Evolutionary conservation across 2,888 invertebrate genomes (phyloP), one percentile per base, ranked within the genome.

Genomic region (Limnephilus marmoratus): DNA sequence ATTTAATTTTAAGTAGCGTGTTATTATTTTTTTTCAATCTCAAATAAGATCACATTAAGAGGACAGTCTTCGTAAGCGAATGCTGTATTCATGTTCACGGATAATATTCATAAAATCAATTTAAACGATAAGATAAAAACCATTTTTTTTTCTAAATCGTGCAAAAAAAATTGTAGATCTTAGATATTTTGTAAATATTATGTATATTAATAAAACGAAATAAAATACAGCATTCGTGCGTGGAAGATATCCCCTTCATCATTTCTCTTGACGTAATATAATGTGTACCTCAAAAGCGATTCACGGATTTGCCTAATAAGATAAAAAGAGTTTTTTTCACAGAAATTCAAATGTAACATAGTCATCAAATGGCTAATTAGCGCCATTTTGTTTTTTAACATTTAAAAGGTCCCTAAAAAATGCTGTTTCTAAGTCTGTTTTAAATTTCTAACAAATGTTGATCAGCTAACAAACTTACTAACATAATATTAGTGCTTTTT

Each of bases 231-330:
- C 68, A 68, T 68, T 68, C 9, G 68, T 68, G 24, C 9, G 7
- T 24, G 68, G n/a, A 68, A 24, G n/a, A 68, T 24, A 68, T n/a
- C 1, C 68, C 68, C 68, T 68, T 68, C 24, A 68, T 68, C n/a
- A 7, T 68, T 68, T 68, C 24, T 68, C 24, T 68, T 68, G 24
- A 68, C 68, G 24, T 68, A 15, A 37, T 41, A 83, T 34, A 83
- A 12, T 45, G 12, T 49, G 49, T 34, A 83, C 83, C 83, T 83
- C 83, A 37, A 45, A 85, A 86, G 49, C 45, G 86, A 86, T 86
- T 45, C 86, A 86, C 86, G 86, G 86, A 86, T 86, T 86, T 86
- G 86, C 86, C 86, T 86, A 86, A 45, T 45, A 29, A 45, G n/a
- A 86, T 86, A 86, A 49, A 49, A 86, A 0, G 45, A 29, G 41